phyloP scores from a whole-genome alignment of 2,888 invertebrate species.

The Nebria salina region DNA sequence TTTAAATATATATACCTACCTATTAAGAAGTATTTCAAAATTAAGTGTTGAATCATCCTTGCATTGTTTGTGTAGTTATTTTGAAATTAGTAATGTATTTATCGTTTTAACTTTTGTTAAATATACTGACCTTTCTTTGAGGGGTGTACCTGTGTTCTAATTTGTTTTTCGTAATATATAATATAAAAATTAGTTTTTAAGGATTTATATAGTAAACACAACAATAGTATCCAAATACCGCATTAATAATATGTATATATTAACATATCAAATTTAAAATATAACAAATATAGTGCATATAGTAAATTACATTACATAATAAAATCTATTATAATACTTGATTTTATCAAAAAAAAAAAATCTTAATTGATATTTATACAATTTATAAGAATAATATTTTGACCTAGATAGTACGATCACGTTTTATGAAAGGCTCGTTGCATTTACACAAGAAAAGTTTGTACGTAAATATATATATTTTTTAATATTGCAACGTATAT shows the following conservation, averaged over 20 bases:
- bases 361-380: slow-evolving; percentile 38
- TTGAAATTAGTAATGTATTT: too few relatives aligned
- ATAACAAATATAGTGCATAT: slow-evolving; percentile 51
- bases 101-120: too few relatives aligned
- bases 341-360: slow-evolving; percentile 41
- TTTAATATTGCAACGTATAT: slow-evolving; percentile 29
- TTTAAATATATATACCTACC: too few relatives aligned
- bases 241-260: slow-evolving; percentile 48
- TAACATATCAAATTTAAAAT: slow-evolving; percentile 53
- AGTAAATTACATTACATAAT: slow-evolving; percentile 48
- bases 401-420: slow-evolving; percentile 46
- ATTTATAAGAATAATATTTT: slow-evolving; percentile 35
- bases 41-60: too few relatives aligned
- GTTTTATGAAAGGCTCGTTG: slow-evolving; percentile 41
- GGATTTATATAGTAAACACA: background rate
- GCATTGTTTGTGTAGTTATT: too few relatives aligned
- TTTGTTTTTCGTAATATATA: background rate
- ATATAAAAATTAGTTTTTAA: background rate
- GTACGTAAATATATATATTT: slow-evolving; percentile 27
- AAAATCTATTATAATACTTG: slow-evolving; percentile 49
- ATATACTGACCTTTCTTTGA: background rate
- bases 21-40: too few relatives aligned
- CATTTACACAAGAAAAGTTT: slow-evolving; percentile 25
- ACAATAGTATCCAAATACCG: slow-evolving; percentile 22
- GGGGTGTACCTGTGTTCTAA: background rate